Conservation (phyloP, 1,140 invertebrate genomes). For the Tetramorium alpestre region DNA sequence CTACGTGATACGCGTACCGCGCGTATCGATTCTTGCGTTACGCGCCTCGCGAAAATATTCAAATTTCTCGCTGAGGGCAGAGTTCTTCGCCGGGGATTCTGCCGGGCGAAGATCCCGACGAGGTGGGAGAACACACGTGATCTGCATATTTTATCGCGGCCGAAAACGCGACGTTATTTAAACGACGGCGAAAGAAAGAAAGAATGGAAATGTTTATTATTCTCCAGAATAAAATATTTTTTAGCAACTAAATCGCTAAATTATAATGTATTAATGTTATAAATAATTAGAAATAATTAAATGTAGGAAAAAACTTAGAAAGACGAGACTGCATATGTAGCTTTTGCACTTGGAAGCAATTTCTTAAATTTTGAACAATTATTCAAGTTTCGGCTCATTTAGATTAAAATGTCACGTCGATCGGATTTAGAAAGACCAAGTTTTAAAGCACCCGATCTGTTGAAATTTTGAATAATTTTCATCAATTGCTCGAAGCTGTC, state of each 20-base stretch:
- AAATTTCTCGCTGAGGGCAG: conserved; percentile 22
- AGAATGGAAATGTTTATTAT: neutral
- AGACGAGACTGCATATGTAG: neutral
- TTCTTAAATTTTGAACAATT: neutral
- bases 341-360: neutral
- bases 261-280: neutral
- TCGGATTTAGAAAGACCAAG: conserved; percentile 1
- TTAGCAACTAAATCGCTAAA: neutral
- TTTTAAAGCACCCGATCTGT: neutral
- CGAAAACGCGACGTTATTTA: conserved; percentile 11
- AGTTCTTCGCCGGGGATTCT: neutral
- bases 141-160: conserved; percentile 26
- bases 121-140: neutral
- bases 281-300: neutral
- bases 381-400: neutral
- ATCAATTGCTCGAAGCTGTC: neutral
- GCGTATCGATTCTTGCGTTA: conserved; percentile 36
- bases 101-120: neutral
- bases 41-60: conserved; percentile 48
- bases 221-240: neutral
- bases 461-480: conserved; percentile 40
- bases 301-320: neutral
- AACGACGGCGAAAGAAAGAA: neutral
- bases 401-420: neutral
- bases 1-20: conserved; percentile 46